Evolutionary conservation across 2,113 vertebrate species (phyloP), one percentile per base, ranked within the genome.

Genomic region (Callipepla squamata): DNA sequence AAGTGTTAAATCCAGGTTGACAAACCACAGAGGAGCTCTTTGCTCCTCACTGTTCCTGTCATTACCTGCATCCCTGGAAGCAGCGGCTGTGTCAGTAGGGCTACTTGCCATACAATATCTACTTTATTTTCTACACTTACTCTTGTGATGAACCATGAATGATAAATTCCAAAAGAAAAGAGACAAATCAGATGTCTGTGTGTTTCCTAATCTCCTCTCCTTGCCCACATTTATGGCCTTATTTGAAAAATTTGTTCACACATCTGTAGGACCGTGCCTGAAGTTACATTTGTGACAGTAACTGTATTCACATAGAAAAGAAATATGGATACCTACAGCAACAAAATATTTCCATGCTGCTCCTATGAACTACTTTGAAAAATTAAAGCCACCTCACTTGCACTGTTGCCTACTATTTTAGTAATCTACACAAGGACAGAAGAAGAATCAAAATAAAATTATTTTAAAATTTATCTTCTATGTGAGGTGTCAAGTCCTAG

Each of bases 401-500:
- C 26, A 53, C 51, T 53, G 26, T 53, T 30, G 26, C 51, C 51
- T 30, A 17, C 5, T 53, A 16, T 53, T 53, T 53, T 30, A 53
- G 15, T 53, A 30, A 30, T 30, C 51, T 53, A 30, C 51, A 16
- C 50, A 80, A 91, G 61, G 55, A 69, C 23, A 66, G 75, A 87
- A 91, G 66, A 11, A 82, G 65, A 94, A 77, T 16, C 69, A 58
- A 95, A 91, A 92, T 66, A 61, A 70, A 92, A 80, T 48, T 14
- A 77, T 85, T 89, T 83, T 72, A 44, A 91, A 87, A 80, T 94
- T 74, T 11, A 75, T 5, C 2, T 68, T 94, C 23, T 75, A 61
- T 90, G 82, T 19, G 70, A 89, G 47, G 70, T 91, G 85, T 94
- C 85, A 94, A 85, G n/a, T 50, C 8, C 85, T 83, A 85, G 85